Base-by-base conservation (phyloP, 1,140 invertebrate genomes). In the Protaetia brevitarsis region DNA sequence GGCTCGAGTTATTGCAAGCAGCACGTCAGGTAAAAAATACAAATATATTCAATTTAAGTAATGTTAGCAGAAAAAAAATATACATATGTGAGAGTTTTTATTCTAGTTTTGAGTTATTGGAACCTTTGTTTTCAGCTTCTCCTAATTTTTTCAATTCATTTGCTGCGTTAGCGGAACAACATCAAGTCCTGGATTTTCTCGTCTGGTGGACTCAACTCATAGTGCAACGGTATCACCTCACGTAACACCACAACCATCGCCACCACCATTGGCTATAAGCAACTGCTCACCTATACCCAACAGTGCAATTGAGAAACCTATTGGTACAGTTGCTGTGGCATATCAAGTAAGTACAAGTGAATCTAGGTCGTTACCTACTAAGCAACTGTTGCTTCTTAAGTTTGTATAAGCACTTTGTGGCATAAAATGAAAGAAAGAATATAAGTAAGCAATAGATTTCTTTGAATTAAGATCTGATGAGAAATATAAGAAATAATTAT, bases 311-410 rank as follows among this genome's bases (percentile, higher is more conserved):
- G 70, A 83, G 66, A 83, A 82, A 66, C 71, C 76, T 28, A 63
- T 63, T 19, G 67, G 63, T 26, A 78, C 77, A 60, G 73, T 76
- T 37, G 79, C 82, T 70, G 78, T 82, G n/a, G 83, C 82, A 16
- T 82, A 83, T 79, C 82, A 83, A 77, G 82, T 83, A 69, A 69
- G 68, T 45, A n/a, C n/a, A n/a, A n/a, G n/a, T n/a, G n/a, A n/a
- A n/a, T n/a, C n/a, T n/a, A n/a, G n/a, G n/a, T n/a, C n/a, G n/a
- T n/a, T n/a, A n/a, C n/a, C n/a, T n/a, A n/a, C n/a, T n/a, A n/a
- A n/a, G n/a, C n/a, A n/a, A n/a, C n/a, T n/a, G n/a, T n/a, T n/a
- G n/a, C n/a, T n/a, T n/a, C n/a, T n/a, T n/a, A n/a, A n/a, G n/a
- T n/a, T n/a, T n/a, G n/a, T n/a, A n/a, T n/a, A n/a, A n/a, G n/a